A percentile compares a stretch with the other conserved stretches of the same genome.
These are phyloP conservation scores for Nomada fabriciana DNA, from an alignment of 2,888 invertebrate genomes.

Conservation along the genomic window DNA sequence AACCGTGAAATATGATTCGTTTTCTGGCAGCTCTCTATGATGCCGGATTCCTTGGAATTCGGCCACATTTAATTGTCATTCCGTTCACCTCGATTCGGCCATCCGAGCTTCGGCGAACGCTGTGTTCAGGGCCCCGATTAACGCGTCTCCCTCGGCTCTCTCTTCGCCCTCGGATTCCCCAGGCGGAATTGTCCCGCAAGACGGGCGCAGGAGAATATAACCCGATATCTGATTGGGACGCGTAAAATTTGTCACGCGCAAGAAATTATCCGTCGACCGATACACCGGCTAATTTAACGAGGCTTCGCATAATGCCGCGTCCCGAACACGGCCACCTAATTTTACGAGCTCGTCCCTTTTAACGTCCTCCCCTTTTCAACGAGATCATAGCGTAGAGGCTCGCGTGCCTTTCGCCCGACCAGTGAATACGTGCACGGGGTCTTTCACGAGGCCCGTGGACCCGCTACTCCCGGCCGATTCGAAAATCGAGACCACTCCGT, in stretches of 20 bases:
- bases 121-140: background rate
- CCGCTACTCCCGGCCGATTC: background rate
- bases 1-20: conserved; percentile 54
- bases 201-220: background rate
- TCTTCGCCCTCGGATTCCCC: background rate
- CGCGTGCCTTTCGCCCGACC: conserved; percentile 33
- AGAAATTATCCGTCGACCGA: conserved; percentile 57
- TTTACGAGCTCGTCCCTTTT: conserved; percentile 60
- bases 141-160: background rate
- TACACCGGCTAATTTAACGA: conserved; percentile 62
- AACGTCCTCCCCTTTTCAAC: conserved; percentile 24
- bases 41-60: conserved; percentile 38
- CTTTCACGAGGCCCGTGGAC: background rate
- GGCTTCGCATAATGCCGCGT: conserved; percentile 30
- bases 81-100: conserved; percentile 25
- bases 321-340: conserved; percentile 52
- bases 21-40: conserved; percentile 40
- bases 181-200: background rate
- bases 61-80: conserved; percentile 43
- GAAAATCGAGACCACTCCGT: conserved; percentile 1
- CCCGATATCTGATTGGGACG: conserved; percentile 37
- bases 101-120: conserved; percentile 19
- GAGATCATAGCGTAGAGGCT: conserved; percentile 41
- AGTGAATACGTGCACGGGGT: conserved; percentile 1
- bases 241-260: conserved; percentile 61